A percentile compares a stretch with the other conserved stretches of the same genome.
phyloP scores from a whole-genome alignment of 2,888 invertebrate species.

The Gryllus longicercus region DNA sequence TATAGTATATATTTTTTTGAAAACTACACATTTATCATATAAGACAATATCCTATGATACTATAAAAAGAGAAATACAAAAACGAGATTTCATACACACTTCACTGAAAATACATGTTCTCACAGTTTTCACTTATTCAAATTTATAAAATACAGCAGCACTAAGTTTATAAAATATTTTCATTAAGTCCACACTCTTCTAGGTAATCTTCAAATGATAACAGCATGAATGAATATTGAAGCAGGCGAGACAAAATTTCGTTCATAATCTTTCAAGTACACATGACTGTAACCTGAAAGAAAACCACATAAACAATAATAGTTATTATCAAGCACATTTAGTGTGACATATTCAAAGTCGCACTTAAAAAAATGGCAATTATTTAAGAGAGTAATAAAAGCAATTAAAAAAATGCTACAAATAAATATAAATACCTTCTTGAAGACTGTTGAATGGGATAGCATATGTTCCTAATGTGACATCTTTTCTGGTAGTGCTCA shows the following conservation, averaged over 20 bases:
- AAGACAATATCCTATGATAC: too few species aligned
- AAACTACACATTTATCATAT: too few species aligned
- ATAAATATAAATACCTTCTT: conserved; percentile 44
- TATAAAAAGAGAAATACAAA: too few species aligned
- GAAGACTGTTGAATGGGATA: conserved; percentile 48
- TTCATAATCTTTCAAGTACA: conserved; percentile 46
- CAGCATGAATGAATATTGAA: conserved; percentile 48
- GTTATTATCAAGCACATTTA: neutral
- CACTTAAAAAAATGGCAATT: neutral
- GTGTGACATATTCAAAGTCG: neutral
- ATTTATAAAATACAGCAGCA: too few species aligned
- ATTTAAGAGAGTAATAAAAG: neutral
- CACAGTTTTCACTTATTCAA: too few species aligned
- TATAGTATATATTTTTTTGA: too few species aligned
- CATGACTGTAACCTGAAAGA: conserved; percentile 50
- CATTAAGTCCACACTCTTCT: too few species aligned
- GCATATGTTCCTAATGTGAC: conserved; percentile 50
- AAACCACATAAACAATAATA: conserved; percentile 19
- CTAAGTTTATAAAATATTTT: too few species aligned
- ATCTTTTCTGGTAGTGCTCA: conserved; percentile 46
- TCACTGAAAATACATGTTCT: too few species aligned
- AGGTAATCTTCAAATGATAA: conserved; percentile 23
- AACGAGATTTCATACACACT: too few species aligned
- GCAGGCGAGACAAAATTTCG: conserved; percentile 47
- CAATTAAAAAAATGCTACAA: neutral